Evolutionary conservation across 2,113 vertebrate genomes (phyloP).

Genomic region (Oryzias melastigma): DNA sequence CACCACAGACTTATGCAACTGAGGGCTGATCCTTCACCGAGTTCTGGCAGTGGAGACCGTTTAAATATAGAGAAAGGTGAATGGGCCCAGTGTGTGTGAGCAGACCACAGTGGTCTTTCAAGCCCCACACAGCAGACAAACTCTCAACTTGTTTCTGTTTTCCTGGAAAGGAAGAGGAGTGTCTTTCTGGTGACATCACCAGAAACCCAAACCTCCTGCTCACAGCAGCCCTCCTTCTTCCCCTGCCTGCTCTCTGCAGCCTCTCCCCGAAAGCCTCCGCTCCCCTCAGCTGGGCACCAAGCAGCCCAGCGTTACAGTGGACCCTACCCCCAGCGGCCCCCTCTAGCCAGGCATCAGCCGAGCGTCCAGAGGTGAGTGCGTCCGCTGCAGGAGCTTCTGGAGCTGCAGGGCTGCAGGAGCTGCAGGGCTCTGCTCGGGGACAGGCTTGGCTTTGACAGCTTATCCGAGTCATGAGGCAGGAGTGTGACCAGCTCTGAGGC

Average conservation of each 20-base stretch:
- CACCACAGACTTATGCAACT: conserved; percentile 37
- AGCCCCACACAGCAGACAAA: conserved; percentile 3
- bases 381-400: conserved; percentile 17
- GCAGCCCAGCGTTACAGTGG: conserved; percentile 7
- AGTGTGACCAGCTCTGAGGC: background rate
- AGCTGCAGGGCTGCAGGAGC: too few species aligned
- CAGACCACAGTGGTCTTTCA: background rate
- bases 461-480: background rate
- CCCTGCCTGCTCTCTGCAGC: background rate
- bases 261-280: conserved; percentile 30
- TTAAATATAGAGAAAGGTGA: conserved; percentile 18
- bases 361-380: conserved; percentile 47
- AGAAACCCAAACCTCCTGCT: conserved; percentile 71
- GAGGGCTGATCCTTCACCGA: conserved; percentile 13
- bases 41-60: background rate
- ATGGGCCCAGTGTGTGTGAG: conserved; percentile 8
- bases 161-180: conserved; percentile 51
- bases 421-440: too few species aligned
- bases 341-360: conserved; percentile 9
- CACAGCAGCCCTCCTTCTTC: conserved; percentile 55
- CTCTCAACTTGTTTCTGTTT: conserved; percentile 25
- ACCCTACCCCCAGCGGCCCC: background rate
- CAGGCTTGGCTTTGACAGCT: too few species aligned
- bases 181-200: conserved; percentile 70
- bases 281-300: conserved; percentile 43